Evolutionary conservation across 92 coral and sea anemone species (phyloP).

Genomic region (Parazoanthus swiftii): DNA sequence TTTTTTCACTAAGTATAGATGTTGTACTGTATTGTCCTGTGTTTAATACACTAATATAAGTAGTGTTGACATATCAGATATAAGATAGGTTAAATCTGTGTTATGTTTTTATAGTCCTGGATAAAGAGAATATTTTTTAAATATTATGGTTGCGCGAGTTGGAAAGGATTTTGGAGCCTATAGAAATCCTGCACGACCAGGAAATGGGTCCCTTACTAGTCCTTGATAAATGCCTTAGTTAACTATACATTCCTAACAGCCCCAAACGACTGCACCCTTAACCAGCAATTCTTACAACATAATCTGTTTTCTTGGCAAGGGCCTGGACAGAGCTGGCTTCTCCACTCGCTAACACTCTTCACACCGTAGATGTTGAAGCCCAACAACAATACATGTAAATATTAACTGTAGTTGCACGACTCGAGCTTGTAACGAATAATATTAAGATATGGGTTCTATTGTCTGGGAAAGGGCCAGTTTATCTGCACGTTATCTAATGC

Average conservation of each 20-base stretch:
- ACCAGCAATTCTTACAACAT: background rate
- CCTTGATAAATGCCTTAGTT: background rate
- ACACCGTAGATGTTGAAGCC: constrained; percentile 14
- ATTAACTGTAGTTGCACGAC: background rate
- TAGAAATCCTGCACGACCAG: background rate
- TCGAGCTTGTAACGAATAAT: background rate
- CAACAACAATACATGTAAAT: constrained; percentile 16
- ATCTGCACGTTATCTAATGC: no score
- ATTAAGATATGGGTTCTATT: no score
- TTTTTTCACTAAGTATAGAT: no score
- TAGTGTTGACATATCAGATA: no score
- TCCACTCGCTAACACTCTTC: constrained; percentile 14
- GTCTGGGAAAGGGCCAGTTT: no score
- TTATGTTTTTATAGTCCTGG: no score
- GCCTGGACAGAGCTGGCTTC: constrained; percentile 59
- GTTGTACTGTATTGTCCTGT: no score
- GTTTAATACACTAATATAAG: no score
- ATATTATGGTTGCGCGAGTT: no score
- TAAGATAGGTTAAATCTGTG: no score
- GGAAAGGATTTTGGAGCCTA: no score
- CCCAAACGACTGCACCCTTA: background rate
- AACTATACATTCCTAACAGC: background rate
- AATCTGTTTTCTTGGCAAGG: constrained; percentile 51
- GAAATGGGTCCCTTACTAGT: background rate
- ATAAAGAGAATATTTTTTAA: no score